Evolutionary conservation across 1,140 invertebrate species (phyloP).

Genomic region (Polypedilum pembai): DNA sequence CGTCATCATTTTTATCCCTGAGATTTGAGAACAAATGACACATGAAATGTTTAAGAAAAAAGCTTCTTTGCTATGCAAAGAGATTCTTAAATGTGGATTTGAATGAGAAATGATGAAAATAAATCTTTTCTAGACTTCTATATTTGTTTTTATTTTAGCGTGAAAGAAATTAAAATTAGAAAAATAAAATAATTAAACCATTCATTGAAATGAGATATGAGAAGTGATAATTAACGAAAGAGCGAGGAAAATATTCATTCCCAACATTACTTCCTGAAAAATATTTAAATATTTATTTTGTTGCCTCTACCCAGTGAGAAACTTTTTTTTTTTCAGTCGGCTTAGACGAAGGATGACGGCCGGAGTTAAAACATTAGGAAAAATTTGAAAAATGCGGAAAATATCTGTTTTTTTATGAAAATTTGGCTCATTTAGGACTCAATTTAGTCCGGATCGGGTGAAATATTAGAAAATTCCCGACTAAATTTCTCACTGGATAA

Average conservation of each 20-base stretch:
- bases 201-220: background rate
- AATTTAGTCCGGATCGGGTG: too few species aligned
- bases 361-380: too few species aligned
- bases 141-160: background rate
- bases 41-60: background rate
- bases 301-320: too few species aligned
- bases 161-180: background rate
- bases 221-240: slow-evolving; percentile 12
- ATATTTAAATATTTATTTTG: slow-evolving; percentile 25
- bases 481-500: too few species aligned
- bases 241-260: background rate
- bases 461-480: too few species aligned
- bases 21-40: background rate
- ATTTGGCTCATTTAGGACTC: too few species aligned
- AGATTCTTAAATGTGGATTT: background rate
- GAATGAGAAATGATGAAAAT: background rate
- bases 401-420: too few species aligned
- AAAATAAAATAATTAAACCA: background rate
- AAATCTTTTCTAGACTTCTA: background rate
- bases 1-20: background rate
- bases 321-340: too few species aligned
- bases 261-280: background rate
- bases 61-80: background rate
- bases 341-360: too few species aligned
- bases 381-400: too few species aligned